Evolutionary conservation across 1,140 invertebrate species (phyloP).

Genomic region (Paracyclopina nana): DNA sequence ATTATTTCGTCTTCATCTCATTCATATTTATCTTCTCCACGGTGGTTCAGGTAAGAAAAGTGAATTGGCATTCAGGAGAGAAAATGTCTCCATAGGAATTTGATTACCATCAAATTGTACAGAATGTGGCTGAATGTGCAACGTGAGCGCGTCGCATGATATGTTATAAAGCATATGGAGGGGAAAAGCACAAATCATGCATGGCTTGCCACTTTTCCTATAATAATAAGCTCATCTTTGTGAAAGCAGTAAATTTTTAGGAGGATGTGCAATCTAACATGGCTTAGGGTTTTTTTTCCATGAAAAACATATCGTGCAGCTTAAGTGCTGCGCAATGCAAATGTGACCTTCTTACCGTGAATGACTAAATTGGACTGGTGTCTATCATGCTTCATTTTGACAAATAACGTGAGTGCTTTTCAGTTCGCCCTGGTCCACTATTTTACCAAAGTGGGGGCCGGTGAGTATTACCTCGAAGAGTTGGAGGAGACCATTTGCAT

Average conservation of each 20-base stretch:
- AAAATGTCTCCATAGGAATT: neutral
- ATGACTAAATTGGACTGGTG: neutral
- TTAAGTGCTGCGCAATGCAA: neutral
- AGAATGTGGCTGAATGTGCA: neutral
- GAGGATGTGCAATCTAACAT: no score
- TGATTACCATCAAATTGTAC: neutral
- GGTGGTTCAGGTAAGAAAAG: slow-evolving; percentile 46
- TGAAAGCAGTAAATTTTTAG: no score
- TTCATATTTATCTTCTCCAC: slow-evolving; percentile 72
- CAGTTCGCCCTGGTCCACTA: slow-evolving; percentile 69
- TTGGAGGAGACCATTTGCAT: slow-evolving; percentile 8
- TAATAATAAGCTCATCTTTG: no score
- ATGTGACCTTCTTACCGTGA: neutral
- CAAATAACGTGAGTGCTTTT: slow-evolving; percentile 22
- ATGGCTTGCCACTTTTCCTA: no score
- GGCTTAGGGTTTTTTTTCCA: no score
- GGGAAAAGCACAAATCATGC: no score
- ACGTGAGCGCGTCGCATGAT: neutral
- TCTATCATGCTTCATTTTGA: neutral
- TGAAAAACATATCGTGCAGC: no score
- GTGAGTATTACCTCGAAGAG: slow-evolving; percentile 48
- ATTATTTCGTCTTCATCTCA: slow-evolving; percentile 66
- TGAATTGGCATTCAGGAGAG: no score
- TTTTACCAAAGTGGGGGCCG: slow-evolving; percentile 69
- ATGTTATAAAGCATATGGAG: no score